A percentile compares a stretch with the other conserved stretches of the same genome.
phyloP scores from a whole-genome alignment of 2,888 invertebrate species.

The Pediacus dermestoides region DNA sequence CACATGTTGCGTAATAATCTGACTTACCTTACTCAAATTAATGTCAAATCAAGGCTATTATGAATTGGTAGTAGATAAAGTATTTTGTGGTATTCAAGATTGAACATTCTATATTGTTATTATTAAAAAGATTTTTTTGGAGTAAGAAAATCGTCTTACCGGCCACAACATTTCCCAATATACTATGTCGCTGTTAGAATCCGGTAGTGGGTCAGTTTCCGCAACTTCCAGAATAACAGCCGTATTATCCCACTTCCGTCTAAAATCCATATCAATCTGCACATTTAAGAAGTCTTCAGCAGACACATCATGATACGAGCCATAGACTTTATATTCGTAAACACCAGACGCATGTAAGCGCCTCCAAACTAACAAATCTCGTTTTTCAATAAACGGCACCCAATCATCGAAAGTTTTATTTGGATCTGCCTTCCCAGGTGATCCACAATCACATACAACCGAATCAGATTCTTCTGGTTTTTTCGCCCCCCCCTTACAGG shows the following conservation, averaged over 20 bases:
- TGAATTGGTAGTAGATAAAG: no score
- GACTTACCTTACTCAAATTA: no score
- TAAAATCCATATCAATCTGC: constrained; percentile 75
- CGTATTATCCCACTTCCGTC: constrained; percentile 76
- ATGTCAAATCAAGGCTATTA: no score
- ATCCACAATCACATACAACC: constrained; percentile 23
- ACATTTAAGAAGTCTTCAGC: constrained; percentile 79
- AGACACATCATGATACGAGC: constrained; percentile 71
- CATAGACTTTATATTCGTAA: constrained; percentile 85
- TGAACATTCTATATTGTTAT: background rate
- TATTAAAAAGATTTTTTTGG: constrained; percentile 21
- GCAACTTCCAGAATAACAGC: constrained; percentile 69
- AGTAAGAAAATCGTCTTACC: no score
- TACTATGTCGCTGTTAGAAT: constrained; percentile 66
- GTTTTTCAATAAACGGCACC: constrained; percentile 75
- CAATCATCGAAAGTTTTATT: constrained; percentile 55
- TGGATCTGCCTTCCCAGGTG: constrained; percentile 26
- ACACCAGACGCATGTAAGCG: constrained; percentile 65
- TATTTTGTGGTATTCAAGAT: no score
- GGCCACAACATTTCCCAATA: constrained; percentile 92
- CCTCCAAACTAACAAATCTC: constrained; percentile 79
- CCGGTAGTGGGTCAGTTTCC: constrained; percentile 59
- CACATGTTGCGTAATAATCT: no score
- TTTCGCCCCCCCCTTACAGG: constrained; percentile 42
- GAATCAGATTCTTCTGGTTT: constrained; percentile 16